These are phyloP conservation scores for Dione vanillae DNA, from an alignment of 2,888 invertebrate genomes.

Conservation along the genomic window DNA sequence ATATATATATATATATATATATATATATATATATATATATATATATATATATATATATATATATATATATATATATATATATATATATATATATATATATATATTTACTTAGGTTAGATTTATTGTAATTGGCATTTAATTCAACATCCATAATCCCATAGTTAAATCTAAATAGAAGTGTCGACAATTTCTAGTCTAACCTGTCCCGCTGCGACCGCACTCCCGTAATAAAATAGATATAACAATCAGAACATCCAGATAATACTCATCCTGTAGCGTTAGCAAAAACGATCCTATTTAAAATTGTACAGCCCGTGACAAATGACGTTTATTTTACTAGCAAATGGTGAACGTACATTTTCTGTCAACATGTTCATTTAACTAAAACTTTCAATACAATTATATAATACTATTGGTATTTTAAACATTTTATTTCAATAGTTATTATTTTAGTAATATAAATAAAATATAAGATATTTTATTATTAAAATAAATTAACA, in stretches of 20 bases:
- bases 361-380: background rate
- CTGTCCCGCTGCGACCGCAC: slow-evolving; percentile 44
- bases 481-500: too few relatives aligned
- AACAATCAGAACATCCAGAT: slow-evolving; percentile 46
- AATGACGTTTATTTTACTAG: slow-evolving; percentile 9
- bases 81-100: background rate
- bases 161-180: slow-evolving; percentile 43
- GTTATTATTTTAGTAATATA: background rate
- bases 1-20: too few relatives aligned
- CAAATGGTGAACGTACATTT: background rate
- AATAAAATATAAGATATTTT: background rate
- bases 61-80: too few relatives aligned
- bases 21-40: too few relatives aligned
- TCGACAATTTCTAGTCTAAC: slow-evolving; percentile 45
- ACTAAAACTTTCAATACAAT: slow-evolving; percentile 1
- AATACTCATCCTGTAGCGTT: slow-evolving; percentile 39
- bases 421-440: background rate
- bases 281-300: slow-evolving; percentile 31
- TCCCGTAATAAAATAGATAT: slow-evolving; percentile 45
- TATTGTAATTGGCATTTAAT: background rate
- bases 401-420: background rate
- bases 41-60: too few relatives aligned
- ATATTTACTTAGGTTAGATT: background rate
- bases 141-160: background rate
- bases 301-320: slow-evolving; percentile 26